These are phyloP conservation scores for Pogonocichla stellata DNA, from an alignment of 2,113 vertebrate species.

Conservation along the genomic window DNA sequence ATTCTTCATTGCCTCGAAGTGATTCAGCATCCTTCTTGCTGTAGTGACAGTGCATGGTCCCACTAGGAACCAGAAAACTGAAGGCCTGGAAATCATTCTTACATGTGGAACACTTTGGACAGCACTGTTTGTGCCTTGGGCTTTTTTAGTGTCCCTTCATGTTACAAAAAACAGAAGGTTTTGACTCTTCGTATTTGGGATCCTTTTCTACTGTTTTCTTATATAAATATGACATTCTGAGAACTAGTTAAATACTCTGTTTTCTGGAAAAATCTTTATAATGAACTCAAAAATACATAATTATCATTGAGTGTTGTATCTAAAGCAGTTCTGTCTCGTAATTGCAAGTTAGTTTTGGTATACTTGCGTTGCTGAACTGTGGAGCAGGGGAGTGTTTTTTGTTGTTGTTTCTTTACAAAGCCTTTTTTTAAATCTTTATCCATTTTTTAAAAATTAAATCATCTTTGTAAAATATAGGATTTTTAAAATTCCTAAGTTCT, in stretches of 20 bases:
- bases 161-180: not conserved
- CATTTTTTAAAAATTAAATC: not conserved
- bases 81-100: not conserved
- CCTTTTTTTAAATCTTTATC: not conserved
- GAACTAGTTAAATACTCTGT: not conserved
- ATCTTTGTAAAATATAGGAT: not conserved
- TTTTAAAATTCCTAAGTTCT: not conserved
- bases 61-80: not conserved
- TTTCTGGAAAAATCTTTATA: not conserved
- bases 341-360: not conserved
- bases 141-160: not conserved
- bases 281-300: not conserved
- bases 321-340: not conserved
- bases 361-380: not conserved
- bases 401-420: not conserved
- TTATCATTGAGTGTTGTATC: not conserved
- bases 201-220: not conserved
- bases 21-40: not conserved
- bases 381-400: not conserved
- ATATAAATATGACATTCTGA: not conserved
- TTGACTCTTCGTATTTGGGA: not conserved
- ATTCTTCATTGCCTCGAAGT: not conserved
- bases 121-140: rapidly evolving
- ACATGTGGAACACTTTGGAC: not conserved
- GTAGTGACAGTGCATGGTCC: not conserved